phyloP scores from a whole-genome alignment of 2,888 invertebrate genomes.

The Xylota segnis region DNA sequence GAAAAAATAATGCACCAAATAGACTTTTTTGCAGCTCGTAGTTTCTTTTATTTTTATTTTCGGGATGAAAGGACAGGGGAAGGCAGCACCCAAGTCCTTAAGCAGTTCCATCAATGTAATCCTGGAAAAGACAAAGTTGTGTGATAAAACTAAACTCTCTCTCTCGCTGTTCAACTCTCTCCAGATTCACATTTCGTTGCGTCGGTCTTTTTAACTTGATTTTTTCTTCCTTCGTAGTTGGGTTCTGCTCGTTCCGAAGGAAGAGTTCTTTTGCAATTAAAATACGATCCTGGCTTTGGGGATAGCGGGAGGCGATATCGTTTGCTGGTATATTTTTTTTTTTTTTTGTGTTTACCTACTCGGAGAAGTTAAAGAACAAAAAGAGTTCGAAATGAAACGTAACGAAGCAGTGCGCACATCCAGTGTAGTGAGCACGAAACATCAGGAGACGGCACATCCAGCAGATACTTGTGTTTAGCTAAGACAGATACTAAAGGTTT shows the following conservation, averaged over 20 bases:
- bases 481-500: constrained; percentile 42
- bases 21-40: constrained; percentile 35
- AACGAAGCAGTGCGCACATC: constrained; percentile 20
- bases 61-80: background rate
- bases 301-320: constrained; percentile 29
- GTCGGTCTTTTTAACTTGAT: constrained; percentile 31
- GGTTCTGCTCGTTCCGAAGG: background rate
- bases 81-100: constrained; percentile 41
- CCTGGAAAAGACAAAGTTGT: constrained; percentile 72
- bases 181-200: constrained; percentile 67
- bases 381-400: constrained; percentile 57
- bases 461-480: constrained; percentile 45
- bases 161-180: constrained; percentile 68
- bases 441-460: constrained; percentile 10
- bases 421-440: background rate
- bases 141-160: constrained; percentile 70
- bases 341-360: constrained; percentile 28
- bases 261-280: constrained; percentile 67
- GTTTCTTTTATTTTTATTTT: background rate
- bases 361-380: constrained; percentile 25
- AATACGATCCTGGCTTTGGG: constrained; percentile 66
- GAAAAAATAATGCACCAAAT: constrained; percentile 54
- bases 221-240: constrained; percentile 12
- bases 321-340: too few species aligned
- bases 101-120: constrained; percentile 74